Evolutionary conservation across 2,888 invertebrate species (phyloP), one percentile per base, ranked within the genome.

Genomic region (Rhagonycha fulva): DNA sequence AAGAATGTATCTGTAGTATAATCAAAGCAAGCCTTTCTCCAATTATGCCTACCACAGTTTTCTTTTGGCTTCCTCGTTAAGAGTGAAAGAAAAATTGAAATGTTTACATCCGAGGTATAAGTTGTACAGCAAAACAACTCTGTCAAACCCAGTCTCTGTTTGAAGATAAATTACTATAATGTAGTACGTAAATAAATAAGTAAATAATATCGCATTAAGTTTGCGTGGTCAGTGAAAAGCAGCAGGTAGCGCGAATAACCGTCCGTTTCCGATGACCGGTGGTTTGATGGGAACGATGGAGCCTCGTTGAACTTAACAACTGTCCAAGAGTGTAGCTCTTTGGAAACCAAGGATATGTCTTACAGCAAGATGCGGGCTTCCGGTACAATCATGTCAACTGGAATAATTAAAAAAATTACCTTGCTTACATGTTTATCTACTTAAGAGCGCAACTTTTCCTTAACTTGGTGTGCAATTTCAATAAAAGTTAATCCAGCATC

Each of bases 201-300:
- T 72, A 76, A 76, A 75, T 76, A 70, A 76, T 76, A 76, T 73
- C 66, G 76, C 72, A 76, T 76, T 76, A 76, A 70, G n/a, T 62
- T 76, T 62, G 76, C 60, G 72, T 71, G 76, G 76, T 76, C 76
- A 76, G 72, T 70, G 69, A 62, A 62, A 62, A 62, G 71, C 62
- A 71, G 62, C 71, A 73, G 73, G 62, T 28, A 73, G 68, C 74
- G 69, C 24, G 61, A 63, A 76, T 72, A 73, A 76, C 72, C 72
- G 76, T 72, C 66, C 70, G 62, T 30, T 76, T 76, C 76, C 75
- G 75, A 75, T 75, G 72, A 24, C 71, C 71, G 71, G 62, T 62
- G 75, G 68, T 72, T 75, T 72, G 75, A 72, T 75, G 75, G 69
- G 75, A 75, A 75, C 71, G 62, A 68, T 68, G 68, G 62, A 69